Conservation (phyloP, 2,888 invertebrate species). For the Brenthis ino region DNA sequence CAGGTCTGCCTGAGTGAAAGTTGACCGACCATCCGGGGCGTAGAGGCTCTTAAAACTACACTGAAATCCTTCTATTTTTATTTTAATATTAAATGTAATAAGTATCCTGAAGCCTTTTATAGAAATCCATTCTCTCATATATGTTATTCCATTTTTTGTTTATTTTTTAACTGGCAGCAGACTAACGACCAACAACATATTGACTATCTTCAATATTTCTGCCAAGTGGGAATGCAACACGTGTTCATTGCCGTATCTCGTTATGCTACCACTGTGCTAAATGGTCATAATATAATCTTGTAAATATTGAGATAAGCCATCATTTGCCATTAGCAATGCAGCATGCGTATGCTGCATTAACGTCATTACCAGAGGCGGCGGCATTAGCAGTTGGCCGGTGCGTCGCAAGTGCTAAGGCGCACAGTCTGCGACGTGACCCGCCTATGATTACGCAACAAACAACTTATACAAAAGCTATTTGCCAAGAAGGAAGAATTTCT, state of each 20-base stretch:
- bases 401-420: conserved; percentile 24
- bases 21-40: too few relatives aligned
- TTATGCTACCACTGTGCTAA: background rate
- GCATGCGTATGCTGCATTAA: conserved; percentile 21
- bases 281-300: background rate
- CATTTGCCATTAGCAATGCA: conserved; percentile 19
- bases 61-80: too few relatives aligned
- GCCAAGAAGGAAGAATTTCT: conserved; percentile 63
- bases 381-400: conserved; percentile 25
- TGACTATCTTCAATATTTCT: background rate
- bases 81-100: too few relatives aligned
- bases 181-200: too few relatives aligned
- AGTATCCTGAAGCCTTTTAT: too few relatives aligned
- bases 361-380: conserved; percentile 27
- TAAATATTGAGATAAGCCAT: conserved; percentile 5
- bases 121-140: too few relatives aligned
- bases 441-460: conserved; percentile 53
- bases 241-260: too few relatives aligned
- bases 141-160: too few relatives aligned
- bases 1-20: too few relatives aligned
- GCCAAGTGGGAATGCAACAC: too few relatives aligned
- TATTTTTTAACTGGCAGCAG: background rate
- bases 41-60: too few relatives aligned
- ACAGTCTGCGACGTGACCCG: conserved; percentile 28
- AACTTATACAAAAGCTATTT: conserved; percentile 36